These are phyloP conservation scores for Eupithecia insigniata DNA, from an alignment of 2,888 invertebrate species.

Conservation along the genomic window DNA sequence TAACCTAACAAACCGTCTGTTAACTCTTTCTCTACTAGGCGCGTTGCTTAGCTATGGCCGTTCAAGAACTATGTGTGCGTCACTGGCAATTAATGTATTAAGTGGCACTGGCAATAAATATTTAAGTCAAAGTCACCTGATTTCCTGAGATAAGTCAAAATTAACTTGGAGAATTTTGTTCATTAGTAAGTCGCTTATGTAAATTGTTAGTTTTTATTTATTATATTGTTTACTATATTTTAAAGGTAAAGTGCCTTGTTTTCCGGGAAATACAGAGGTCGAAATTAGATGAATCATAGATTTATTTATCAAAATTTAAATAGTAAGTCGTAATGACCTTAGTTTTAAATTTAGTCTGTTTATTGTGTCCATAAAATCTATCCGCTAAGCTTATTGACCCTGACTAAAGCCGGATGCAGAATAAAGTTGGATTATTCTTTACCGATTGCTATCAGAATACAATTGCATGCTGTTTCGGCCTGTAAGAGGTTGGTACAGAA, in stretches of 20 bases:
- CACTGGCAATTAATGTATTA: too few species aligned
- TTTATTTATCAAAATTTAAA: not conserved
- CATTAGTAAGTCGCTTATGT: not conserved
- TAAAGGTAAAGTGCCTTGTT: not conserved
- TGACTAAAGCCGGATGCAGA: not conserved
- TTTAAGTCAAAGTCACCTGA: too few species aligned
- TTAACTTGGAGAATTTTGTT: not conserved
- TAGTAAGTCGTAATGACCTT: not conserved
- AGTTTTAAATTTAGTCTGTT: not conserved
- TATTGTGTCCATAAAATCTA: too few species aligned
- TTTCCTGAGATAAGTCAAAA: too few species aligned
- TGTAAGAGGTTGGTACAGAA: too few species aligned
- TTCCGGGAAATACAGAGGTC: slow-evolving; percentile 6
- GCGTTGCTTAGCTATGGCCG: too few species aligned
- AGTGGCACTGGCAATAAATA: too few species aligned
- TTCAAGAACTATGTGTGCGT: too few species aligned
- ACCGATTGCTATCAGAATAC: too few species aligned
- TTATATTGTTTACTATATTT: not conserved
- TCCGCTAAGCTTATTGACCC: not conserved
- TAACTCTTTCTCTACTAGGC: too few species aligned
- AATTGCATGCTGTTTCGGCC: too few species aligned
- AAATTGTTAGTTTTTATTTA: not conserved
- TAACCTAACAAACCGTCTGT: too few species aligned
- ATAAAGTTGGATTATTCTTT: not conserved
- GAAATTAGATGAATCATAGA: not conserved